Evolutionary conservation across 2,113 vertebrate species (phyloP), one percentile per base, ranked within the genome.

Genomic region (Aegotheles bennettii): DNA sequence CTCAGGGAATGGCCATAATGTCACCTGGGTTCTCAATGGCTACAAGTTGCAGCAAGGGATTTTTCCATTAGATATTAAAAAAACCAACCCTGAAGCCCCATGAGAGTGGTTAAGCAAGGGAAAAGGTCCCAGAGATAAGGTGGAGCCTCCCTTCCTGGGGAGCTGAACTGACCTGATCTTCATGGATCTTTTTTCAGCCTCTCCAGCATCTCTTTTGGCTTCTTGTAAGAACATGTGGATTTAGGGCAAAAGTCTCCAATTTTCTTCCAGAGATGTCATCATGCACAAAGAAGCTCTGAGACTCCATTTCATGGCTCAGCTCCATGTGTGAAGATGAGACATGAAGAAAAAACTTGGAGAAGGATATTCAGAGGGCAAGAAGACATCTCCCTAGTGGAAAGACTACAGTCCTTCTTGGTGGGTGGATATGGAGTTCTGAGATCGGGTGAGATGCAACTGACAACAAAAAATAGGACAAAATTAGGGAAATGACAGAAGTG

Each of bases 401-500:
- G 33, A 60, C 12, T 87, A 54, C 20, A 19, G 13, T 38, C 47
- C 7, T 65, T 16, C 51, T 51, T 11, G 3, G 5, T 65, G 59
- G 12, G 6, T 19, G 21, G 20, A 9, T 26, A 16, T 18, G 24
- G 71, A 70, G 10, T 61, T 40, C n/a, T 57, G 13, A 5, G 20
- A 8, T 19, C 20, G 14, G 12, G 19, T 42, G 47, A 61, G 8
- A 35, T 7, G 18, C 16, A 68, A n/a, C 11, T 26, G 40, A 35
- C 53, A 87, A 84, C 60, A 47, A 67, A 36, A 14, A 11, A 17
- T 1, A 26, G 43, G 20, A 40, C 8, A 14, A 89, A 78, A 31
- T 2, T 0, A 4, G 6, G 24, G 24, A 82, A 82, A 9, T 10
- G 7, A 21, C 13, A 63, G 40, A 76, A 63, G 33, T 2, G 2